Percentiles rank a stretch among this genome's conserved stretches.
These are phyloP conservation scores for Epistrophella euchroma DNA, from an alignment of 2,888 invertebrate genomes.

Conservation along the genomic window DNA sequence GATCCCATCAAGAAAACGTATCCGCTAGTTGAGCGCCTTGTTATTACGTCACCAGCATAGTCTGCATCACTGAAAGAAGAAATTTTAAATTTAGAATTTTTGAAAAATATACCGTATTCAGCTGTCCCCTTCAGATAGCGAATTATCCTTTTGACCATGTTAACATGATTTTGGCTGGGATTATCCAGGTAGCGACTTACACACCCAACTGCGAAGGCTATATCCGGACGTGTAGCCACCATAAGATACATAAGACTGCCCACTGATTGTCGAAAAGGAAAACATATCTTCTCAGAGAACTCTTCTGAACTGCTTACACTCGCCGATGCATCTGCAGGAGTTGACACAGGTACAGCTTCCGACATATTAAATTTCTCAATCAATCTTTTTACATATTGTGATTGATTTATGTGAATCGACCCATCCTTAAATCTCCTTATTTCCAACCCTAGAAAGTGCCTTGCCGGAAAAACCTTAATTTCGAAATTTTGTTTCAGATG, in stretches of 20 bases:
- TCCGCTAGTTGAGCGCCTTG: no score
- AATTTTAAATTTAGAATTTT: no score
- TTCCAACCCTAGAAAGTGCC: conserved; percentile 22
- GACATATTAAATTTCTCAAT: conserved; percentile 39
- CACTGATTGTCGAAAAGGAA: conserved; percentile 21
- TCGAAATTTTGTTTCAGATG: not conserved
- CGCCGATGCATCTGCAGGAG: conserved; percentile 23
- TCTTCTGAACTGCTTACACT: not conserved
- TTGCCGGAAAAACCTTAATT: conserved; percentile 14
- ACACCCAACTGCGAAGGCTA: conserved; percentile 32
- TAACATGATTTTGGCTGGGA: no score
- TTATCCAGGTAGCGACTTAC: no score
- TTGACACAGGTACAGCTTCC: conserved; percentile 44
- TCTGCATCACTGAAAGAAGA: no score
- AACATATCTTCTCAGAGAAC: not conserved
- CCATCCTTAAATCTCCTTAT: conserved; percentile 23
- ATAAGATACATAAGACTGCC: conserved; percentile 16
- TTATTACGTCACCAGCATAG: no score
- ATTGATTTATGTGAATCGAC: conserved; percentile 18
- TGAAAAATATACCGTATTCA: no score
- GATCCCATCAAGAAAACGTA: no score
- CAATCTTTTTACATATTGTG: conserved; percentile 29
- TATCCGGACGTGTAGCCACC: conserved; percentile 37
- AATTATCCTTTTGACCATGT: no score
- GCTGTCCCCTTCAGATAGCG: no score